These are phyloP conservation scores for Tokudaia tokunoshimensis DNA, from an alignment of 2,797 vertebrate genomes.

Conservation along the genomic window DNA sequence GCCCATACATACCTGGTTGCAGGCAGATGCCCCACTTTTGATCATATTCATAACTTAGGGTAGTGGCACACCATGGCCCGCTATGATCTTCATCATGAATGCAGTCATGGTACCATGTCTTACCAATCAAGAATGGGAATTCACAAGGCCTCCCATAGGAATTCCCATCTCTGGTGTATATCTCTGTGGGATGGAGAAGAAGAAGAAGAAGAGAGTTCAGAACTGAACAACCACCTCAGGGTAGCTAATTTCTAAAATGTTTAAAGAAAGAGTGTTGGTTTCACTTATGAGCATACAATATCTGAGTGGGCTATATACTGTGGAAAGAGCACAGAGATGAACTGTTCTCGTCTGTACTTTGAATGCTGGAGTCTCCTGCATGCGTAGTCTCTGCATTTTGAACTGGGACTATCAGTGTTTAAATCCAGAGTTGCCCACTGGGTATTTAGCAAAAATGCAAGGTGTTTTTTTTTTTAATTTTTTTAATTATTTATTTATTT, in stretches of 20 bases:
- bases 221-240: neutral
- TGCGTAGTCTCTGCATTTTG: slow-evolving; percentile 30
- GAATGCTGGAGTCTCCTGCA: neutral
- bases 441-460: slow-evolving; percentile 21
- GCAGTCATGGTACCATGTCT: slow-evolving; percentile 94
- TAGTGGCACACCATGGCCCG: slow-evolving; percentile 93
- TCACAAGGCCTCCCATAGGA: slow-evolving; percentile 93
- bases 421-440: neutral
- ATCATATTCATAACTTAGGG: slow-evolving; percentile 89
- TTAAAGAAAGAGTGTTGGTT: slow-evolving; percentile 30
- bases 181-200: slow-evolving; percentile 87
- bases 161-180: slow-evolving; percentile 94
- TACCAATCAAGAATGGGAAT: slow-evolving; percentile 94
- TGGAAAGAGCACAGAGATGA: neutral
- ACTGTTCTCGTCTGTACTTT: neutral
- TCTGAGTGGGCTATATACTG: neutral
- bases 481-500: too few species aligned
- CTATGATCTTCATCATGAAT: slow-evolving; percentile 82
- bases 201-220: slow-evolving; percentile 58
- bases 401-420: neutral
- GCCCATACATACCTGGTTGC: slow-evolving; percentile 89
- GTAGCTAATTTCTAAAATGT: slow-evolving; percentile 35
- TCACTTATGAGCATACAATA: neutral
- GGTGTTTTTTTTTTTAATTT: neutral
- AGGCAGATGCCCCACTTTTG: slow-evolving; percentile 93